These are phyloP conservation scores for Escarpia spicata DNA, from an alignment of 2,888 invertebrate genomes.

Conservation along the genomic window DNA sequence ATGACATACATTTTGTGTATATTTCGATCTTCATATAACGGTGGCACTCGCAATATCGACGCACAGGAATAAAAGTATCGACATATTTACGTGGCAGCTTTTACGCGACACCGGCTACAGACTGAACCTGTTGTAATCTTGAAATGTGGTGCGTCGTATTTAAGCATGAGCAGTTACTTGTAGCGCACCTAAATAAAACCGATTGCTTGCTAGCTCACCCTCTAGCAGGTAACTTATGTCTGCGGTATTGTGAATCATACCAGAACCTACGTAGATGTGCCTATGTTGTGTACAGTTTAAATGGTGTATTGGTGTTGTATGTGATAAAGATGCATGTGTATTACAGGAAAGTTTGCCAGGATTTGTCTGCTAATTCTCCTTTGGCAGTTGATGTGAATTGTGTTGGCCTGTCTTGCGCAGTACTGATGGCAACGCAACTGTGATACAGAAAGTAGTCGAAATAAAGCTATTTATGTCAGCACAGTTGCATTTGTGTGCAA, in stretches of 20 bases:
- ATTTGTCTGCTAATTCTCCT: background rate
- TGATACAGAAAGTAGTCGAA: background rate
- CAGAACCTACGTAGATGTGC: background rate
- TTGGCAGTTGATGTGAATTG: slow-evolving; percentile 8
- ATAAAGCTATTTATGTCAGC: slow-evolving; percentile 13
- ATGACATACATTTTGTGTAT: background rate
- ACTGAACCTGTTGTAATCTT: background rate
- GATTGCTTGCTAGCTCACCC: background rate
- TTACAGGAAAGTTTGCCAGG: slow-evolving; percentile 8
- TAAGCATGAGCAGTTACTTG: background rate
- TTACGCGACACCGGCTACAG: background rate
- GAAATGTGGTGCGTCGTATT: background rate
- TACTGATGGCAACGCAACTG: background rate
- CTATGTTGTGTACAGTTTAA: background rate
- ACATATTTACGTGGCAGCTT: background rate
- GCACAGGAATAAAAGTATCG: background rate
- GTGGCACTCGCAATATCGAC: background rate
- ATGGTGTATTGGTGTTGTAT: slow-evolving; percentile 13
- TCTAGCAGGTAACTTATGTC: background rate
- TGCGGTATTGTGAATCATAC: background rate
- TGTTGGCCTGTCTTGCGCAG: background rate
- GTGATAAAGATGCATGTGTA: background rate
- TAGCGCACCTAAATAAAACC: background rate
- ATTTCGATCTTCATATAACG: background rate
- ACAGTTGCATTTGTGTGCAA: background rate